A percentile compares a stretch with the other conserved stretches of the same genome.
These are phyloP conservation scores for Eilema depressum DNA, from an alignment of 2,888 invertebrate species.

Conservation along the genomic window DNA sequence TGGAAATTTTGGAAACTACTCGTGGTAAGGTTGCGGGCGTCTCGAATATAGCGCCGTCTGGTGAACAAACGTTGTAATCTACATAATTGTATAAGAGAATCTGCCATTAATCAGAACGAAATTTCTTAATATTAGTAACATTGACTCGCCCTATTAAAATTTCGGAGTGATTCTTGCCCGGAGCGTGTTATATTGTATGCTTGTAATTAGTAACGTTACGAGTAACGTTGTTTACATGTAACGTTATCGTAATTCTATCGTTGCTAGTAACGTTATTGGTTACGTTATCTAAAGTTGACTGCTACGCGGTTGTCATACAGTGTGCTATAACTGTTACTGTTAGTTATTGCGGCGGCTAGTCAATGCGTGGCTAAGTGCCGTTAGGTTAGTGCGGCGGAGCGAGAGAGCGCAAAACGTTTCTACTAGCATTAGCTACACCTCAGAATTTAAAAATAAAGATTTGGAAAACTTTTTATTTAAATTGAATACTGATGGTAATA, in stretches of 20 bases:
- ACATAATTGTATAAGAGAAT: slow-evolving; percentile 12
- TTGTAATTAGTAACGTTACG: slow-evolving; percentile 1
- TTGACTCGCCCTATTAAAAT: slow-evolving; percentile 11
- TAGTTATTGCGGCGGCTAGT: slow-evolving; percentile 58
- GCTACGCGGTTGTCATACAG: slow-evolving; percentile 22
- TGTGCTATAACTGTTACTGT: slow-evolving; percentile 26
- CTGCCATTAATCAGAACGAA: slow-evolving; percentile 15
- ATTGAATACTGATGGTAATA: background rate
- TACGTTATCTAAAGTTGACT: background rate
- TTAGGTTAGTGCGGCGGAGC: slow-evolving; percentile 29
- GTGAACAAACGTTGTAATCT: slow-evolving; percentile 20
- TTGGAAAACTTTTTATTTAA: background rate
- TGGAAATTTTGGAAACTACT: slow-evolving; percentile 37
- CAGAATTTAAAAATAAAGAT: background rate
- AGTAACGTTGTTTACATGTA: slow-evolving; percentile 9
- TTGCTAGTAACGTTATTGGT: too few species aligned
- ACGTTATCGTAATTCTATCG: too few species aligned
- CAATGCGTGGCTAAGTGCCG: slow-evolving; percentile 47
- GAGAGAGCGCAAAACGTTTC: background rate
- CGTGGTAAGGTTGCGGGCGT: slow-evolving; percentile 37
- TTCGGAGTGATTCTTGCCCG: slow-evolving; percentile 12
- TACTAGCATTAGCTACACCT: too few species aligned
- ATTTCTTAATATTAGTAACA: slow-evolving; percentile 17
- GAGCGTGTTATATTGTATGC: background rate
- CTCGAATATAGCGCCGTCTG: slow-evolving; percentile 33